These are phyloP conservation scores for Sciurus carolinensis DNA, from an alignment of 2,797 vertebrate species.

Conservation along the genomic window DNA sequence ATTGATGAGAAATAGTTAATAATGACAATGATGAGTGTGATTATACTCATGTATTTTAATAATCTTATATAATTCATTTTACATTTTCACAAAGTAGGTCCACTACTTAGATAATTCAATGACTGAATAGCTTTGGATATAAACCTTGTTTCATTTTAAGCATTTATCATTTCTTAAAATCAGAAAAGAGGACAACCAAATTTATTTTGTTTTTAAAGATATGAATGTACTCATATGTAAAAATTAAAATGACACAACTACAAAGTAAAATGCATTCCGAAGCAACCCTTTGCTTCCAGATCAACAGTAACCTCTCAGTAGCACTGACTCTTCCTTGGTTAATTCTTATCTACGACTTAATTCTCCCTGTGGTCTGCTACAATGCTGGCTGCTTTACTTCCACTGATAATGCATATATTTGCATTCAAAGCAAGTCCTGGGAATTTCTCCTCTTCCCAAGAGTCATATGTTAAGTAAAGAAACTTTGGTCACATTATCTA, in stretches of 20 bases:
- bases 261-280: not conserved
- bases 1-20: not conserved
- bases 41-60: not conserved
- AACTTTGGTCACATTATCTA: not conserved
- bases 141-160: not conserved
- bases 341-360: not conserved
- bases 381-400: not conserved
- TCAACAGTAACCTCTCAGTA: not conserved
- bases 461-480: not conserved
- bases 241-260: not conserved
- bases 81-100: conserved; percentile 19
- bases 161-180: not conserved
- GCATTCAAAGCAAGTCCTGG: not conserved
- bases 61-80: not conserved
- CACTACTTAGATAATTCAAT: not conserved
- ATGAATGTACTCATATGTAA: not conserved
- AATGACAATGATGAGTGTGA: not conserved
- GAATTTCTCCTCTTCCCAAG: not conserved
- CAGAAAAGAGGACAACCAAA: not conserved
- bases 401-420: not conserved
- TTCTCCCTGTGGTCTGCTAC: not conserved
- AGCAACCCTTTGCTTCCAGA: not conserved
- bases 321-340: not conserved
- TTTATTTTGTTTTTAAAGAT: not conserved
- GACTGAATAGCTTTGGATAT: not conserved